Percentiles rank a stretch among this genome's conserved stretches.
phyloP scores from a whole-genome alignment of 2,797 vertebrate genomes.

The Synaphobranchus kaupii region DNA sequence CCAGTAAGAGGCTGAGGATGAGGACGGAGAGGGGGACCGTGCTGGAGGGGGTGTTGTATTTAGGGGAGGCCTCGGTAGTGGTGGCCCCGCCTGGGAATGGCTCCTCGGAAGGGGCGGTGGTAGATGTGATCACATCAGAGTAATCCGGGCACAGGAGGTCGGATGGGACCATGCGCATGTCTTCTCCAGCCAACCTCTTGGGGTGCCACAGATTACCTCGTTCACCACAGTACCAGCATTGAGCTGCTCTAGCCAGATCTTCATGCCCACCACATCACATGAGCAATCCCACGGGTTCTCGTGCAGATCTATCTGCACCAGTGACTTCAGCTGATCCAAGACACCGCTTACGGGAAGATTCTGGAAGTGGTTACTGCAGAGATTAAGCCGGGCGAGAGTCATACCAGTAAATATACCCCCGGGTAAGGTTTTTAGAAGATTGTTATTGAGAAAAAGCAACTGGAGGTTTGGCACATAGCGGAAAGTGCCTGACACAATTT shows the following conservation, averaged over 20 bases:
- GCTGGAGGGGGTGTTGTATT: constrained; percentile 73
- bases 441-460: constrained; percentile 95
- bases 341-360: constrained; percentile 86
- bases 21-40: constrained; percentile 91
- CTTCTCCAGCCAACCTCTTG: constrained; percentile 85
- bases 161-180: constrained; percentile 85
- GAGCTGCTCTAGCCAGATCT: constrained; percentile 93
- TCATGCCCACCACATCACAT: constrained; percentile 88
- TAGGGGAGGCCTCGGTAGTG: constrained; percentile 79
- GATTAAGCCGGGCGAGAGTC: constrained; percentile 86
- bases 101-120: constrained; percentile 83
- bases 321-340: constrained; percentile 84
- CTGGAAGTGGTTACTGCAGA: constrained; percentile 90
- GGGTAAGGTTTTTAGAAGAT: constrained; percentile 87
- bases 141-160: constrained; percentile 90
- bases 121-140: constrained; percentile 80
- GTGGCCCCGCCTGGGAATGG: constrained; percentile 81
- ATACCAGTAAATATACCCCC: constrained; percentile 84
- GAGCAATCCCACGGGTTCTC: constrained; percentile 99
- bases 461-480: constrained; percentile 89
- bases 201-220: constrained; percentile 90
- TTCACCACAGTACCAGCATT: constrained; percentile 90
- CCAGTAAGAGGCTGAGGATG: constrained; percentile 90
- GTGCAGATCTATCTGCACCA: constrained; percentile 94
- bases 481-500: constrained; percentile 85